These are phyloP conservation scores for Theropithecus gelada DNA, from an alignment of 2,113 vertebrate species.

Conservation along the genomic window DNA sequence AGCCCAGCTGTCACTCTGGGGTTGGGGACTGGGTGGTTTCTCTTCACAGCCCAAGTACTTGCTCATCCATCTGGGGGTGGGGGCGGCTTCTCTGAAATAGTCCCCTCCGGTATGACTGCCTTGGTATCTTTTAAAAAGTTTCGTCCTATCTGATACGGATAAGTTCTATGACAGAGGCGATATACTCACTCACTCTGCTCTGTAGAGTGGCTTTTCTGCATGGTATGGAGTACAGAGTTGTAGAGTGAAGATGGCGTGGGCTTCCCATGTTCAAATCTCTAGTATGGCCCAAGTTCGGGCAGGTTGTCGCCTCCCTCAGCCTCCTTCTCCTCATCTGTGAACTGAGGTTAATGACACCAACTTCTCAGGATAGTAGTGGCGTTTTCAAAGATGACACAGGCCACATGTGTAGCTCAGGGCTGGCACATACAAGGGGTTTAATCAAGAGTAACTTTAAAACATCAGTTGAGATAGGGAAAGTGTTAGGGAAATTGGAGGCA, in stretches of 20 bases:
- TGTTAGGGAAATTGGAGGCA: neutral
- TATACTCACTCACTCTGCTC: neutral
- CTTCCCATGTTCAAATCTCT: neutral
- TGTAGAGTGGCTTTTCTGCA: neutral
- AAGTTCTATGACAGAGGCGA: neutral
- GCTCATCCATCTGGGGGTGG: too few species aligned
- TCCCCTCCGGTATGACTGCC: neutral
- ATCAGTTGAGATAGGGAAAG: neutral
- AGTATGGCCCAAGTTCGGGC: neutral
- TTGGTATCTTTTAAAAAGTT: neutral
- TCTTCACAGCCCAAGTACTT: neutral
- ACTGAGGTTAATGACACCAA: neutral
- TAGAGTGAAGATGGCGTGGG: accelerated
- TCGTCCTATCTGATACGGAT: neutral
- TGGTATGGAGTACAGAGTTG: accelerated
- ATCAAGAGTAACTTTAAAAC: neutral
- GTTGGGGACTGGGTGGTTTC: too few species aligned
- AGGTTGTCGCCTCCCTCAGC: neutral
- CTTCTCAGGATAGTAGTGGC: neutral
- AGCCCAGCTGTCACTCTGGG: neutral
- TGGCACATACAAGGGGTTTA: neutral
- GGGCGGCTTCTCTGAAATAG: neutral
- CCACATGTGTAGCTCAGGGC: neutral
- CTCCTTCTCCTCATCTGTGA: neutral
- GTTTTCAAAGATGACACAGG: neutral